phyloP scores from a whole-genome alignment of 2,888 invertebrate genomes.

The Rhamphomyia laevipes region DNA sequence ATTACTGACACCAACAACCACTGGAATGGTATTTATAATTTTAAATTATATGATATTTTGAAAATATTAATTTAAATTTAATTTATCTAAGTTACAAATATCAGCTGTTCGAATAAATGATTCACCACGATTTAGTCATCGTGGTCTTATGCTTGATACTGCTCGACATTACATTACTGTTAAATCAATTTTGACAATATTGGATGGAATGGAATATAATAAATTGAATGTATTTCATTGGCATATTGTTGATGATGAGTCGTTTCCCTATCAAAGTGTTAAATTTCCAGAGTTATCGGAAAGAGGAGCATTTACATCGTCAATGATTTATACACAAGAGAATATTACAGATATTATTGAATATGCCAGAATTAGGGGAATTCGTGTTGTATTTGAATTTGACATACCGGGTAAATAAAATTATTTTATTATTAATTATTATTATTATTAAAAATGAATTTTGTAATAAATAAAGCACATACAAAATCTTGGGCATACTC shows the following conservation, averaged over 20 bases:
- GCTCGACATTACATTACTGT: slow-evolving; percentile 72
- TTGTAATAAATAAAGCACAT: slow-evolving; percentile 46
- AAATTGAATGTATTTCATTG: slow-evolving; percentile 91
- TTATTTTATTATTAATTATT: background rate
- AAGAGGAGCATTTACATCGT: slow-evolving; percentile 54
- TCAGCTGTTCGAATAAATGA: slow-evolving; percentile 62
- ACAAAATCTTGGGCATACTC: slow-evolving; percentile 77
- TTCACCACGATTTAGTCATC: slow-evolving; percentile 63
- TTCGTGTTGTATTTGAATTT: slow-evolving; percentile 81
- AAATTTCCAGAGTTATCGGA: slow-evolving; percentile 64
- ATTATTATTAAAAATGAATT: no score
- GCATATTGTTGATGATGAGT: slow-evolving; percentile 90
- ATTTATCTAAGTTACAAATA: slow-evolving; percentile 44
- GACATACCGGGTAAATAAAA: slow-evolving; percentile 63
- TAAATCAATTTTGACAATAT: slow-evolving; percentile 46
- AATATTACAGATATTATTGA: slow-evolving; percentile 58
- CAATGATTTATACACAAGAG: slow-evolving; percentile 49
- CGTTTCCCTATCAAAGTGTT: slow-evolving; percentile 77
- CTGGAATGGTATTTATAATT: slow-evolving; percentile 17
- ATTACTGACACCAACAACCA: slow-evolving; percentile 39
- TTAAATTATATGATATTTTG: slow-evolving; percentile 14
- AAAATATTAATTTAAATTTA: background rate
- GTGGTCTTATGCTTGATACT: slow-evolving; percentile 80
- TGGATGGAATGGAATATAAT: slow-evolving; percentile 82
- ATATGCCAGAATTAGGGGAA: slow-evolving; percentile 67